Base-by-base conservation (phyloP, 2,888 invertebrate genomes). In the Carabus problematicus region DNA sequence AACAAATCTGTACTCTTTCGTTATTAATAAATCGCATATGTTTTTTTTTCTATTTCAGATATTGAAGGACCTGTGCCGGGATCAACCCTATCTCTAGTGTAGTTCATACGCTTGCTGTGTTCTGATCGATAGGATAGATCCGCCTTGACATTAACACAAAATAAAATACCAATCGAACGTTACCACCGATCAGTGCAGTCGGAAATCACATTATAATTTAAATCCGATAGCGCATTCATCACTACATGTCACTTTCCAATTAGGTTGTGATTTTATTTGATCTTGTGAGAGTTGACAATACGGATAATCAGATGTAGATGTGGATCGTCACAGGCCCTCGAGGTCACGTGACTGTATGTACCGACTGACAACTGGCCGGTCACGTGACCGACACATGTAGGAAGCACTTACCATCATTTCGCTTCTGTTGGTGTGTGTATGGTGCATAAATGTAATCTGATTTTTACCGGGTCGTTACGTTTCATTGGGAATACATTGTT, bases 371-470 rank as follows among this genome's bases (percentile, higher is more conserved):
- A 19, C 52, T 52, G 56, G 16, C 64, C 45, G 55, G 18, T 29
- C 62, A 39, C 64, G 55, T 41, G 43, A 54, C 12, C n/a, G 16
- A 29, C 64, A 64, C 64, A 54, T 64, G 64, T 14, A 52, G 55
- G 64, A 55, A 64, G 62, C 64, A 64, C 64, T 64, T 64, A 64
- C 54, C 47, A 64, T 52, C 39, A 64, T 64, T 54, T 52, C 14
- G 39, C 16, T 52, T 7, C 62, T 42, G 42, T 60, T 14, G 2
- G 29, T 29, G 29, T 29, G 29, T 29, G 6, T 29, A 29, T 29
- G 29, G 6, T 6, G 29, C 29, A 29, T 29, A 29, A 29, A 19
- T 19, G 45, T 61, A 61, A 61, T 61, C 60, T 61, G 43, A 61
- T 61, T 61, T 42, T 61, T 45, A 52, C 52, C 19, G 52, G 18